Evolutionary conservation across 2,113 vertebrate genomes (phyloP), one percentile per base, ranked within the genome.

Genomic region (Sminthopsis crassicaudata): DNA sequence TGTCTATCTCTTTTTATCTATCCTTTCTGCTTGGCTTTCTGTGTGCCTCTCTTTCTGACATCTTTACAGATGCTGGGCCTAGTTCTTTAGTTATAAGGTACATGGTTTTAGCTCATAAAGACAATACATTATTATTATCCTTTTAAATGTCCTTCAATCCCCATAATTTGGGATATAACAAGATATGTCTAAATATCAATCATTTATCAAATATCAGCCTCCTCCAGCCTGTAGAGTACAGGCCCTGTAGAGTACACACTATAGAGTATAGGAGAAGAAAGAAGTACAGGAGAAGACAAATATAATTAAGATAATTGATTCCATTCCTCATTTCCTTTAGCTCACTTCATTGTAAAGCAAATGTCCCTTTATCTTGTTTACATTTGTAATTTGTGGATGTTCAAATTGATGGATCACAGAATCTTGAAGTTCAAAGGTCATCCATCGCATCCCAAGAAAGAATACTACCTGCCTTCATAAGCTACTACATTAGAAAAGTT

Each of bases 361-460:
- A 36, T 94, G 50, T 48, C 90, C 60, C 93, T 89, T 95, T 94
- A 51, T 92, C 96, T 92, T 95, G 53, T 95, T 97, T 97, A 95
- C 52, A 57, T 8, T 93, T 94, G 0, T 0, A 94, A 90, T 55
- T 55, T 93, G 36, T 16, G 4, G 12, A 19, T 76, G 57, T 2
- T 57, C 26, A 57, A 57, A 57, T 24, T 57, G 25, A 27, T 10
- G 27, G 55, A 67, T 67, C 27, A 76, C 10, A 67, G 30, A n/a
- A 76, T n/a, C 0, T n/a, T 36, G 36, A 14, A 36, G 14, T n/a
- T 76, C 30, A 30, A 76, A 76, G 4, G 4, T 76, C 36, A 67
- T 67, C 57, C 27, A 67, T 76, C 7, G 12, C 36, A 76, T 12
- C 30, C 36, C 60, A 76, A n/a, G 36, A n/a, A 16, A 36, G 60